Base-by-base conservation (phyloP, 2,888 invertebrate genomes). In the Priocnemis perturbator region DNA sequence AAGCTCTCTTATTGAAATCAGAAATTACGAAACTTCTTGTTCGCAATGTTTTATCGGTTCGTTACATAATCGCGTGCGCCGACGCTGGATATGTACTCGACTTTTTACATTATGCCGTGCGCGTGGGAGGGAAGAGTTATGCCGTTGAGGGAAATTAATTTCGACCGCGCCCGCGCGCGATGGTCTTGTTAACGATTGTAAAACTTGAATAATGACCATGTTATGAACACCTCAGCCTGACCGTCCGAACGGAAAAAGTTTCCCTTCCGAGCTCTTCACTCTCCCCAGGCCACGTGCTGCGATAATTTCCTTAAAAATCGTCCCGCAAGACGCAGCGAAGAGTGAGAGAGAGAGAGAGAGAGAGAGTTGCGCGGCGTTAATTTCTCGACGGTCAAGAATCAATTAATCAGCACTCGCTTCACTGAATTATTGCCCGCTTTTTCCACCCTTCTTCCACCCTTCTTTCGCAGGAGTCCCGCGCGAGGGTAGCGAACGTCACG, bases 331-430 rank as follows among this genome's bases (percentile, higher is more conserved):
- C 37, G 7, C 11, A 11, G 7, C 4, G 37, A 11, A 11, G 11
- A 11, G 11, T 5, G 37, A 26, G 26, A 26, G 26, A 37, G 37
- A 9, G 11, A 11, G 11, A 11, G 11, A 37, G 37, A 26, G 26
- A 26, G 26, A 3, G 4, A 3, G 37, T 75, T 73, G 72, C 79
- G 76, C 71, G 37, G 65, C 75, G 79, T 73, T 80, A 79, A 79
- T 80, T 79, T 74, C 63, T 67, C 63, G 67, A 58, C 69, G 68
- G 72, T 69, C 66, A 65, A 74, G 73, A 77, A 82, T 81, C 83
- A 80, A 86, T 86, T 85, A 86, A 86, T 86, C 86, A 86, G 81
- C 62, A 71, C 71, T 79, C 71, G 81, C 78, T 79, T 79, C 81
- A 77, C 83, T 74, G 81, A 79, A 85, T 82, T 81, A 81, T 79